A percentile compares a stretch with the other conserved stretches of the same genome.
phyloP scores from a whole-genome alignment of 2,888 invertebrate species.

The Hydriomena furcata region DNA sequence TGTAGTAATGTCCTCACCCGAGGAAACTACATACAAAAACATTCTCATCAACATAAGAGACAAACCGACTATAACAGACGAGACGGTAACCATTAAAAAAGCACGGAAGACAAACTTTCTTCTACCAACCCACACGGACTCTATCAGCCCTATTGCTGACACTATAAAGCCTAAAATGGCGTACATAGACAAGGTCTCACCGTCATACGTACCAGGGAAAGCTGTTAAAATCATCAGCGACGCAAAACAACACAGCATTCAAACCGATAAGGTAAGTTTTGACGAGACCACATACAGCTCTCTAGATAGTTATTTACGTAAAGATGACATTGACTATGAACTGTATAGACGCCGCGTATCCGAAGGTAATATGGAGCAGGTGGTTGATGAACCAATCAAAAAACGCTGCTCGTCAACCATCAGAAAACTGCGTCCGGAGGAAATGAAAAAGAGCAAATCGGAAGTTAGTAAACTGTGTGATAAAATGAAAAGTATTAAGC shows the following conservation, averaged over 20 bases:
- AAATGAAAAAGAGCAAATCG: slow-evolving; percentile 73
- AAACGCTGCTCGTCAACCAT: slow-evolving; percentile 74
- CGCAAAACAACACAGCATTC: slow-evolving; percentile 64
- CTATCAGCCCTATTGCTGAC: slow-evolving; percentile 59
- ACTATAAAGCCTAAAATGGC: slow-evolving; percentile 69
- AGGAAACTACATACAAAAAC: slow-evolving; percentile 72
- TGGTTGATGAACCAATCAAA: slow-evolving; percentile 47
- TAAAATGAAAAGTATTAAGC: slow-evolving; percentile 71
- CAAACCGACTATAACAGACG: slow-evolving; percentile 65
- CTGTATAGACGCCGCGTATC: slow-evolving; percentile 65
- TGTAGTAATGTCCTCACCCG: slow-evolving; percentile 76
- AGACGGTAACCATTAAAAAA: slow-evolving; percentile 66
- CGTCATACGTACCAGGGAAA: slow-evolving; percentile 85
- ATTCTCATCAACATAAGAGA: slow-evolving; percentile 72
- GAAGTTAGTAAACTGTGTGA: slow-evolving; percentile 80
- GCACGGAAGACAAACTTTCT: slow-evolving; percentile 64
- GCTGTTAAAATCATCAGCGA: slow-evolving; percentile 88
- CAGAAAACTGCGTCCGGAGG: slow-evolving; percentile 65
- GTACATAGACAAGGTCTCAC: slow-evolving; percentile 66
- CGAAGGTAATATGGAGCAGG: slow-evolving; percentile 63
- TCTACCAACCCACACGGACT: slow-evolving; percentile 64
- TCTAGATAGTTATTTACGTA: slow-evolving; percentile 82
- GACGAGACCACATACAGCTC: slow-evolving; percentile 63
- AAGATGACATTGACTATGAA: slow-evolving; percentile 67
- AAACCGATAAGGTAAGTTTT: slow-evolving; percentile 68